These are phyloP conservation scores for Contarinia nasturtii DNA, from an alignment of 1,140 invertebrate species.

Conservation along the genomic window DNA sequence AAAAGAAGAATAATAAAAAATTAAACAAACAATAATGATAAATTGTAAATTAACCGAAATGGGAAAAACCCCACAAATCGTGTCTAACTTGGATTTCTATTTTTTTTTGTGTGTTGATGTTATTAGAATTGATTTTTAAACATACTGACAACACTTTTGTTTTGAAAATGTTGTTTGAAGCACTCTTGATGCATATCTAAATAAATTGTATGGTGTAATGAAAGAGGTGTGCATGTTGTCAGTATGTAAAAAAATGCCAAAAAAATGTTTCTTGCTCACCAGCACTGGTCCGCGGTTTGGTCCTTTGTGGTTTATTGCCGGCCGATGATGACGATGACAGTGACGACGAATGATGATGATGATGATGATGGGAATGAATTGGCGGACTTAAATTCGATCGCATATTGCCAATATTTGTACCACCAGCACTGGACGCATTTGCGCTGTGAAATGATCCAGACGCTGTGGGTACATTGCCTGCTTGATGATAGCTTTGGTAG, in stretches of 20 bases:
- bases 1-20: no score
- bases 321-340: no score
- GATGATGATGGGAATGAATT: no score
- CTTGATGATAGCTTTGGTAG: constrained; percentile 4
- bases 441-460: background rate
- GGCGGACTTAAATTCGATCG: constrained; percentile 8
- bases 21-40: no score
- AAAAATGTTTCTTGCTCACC: constrained; percentile 24
- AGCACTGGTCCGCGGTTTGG: constrained; percentile 23
- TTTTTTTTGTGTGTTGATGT: background rate
- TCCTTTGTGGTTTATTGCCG: constrained; percentile 17
- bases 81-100: no score
- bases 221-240: background rate
- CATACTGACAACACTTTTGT: background rate
- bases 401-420: constrained; percentile 2
- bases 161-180: background rate
- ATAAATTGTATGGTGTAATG: no score
- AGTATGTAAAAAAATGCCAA: constrained; percentile 11
- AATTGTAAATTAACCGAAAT: no score
- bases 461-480: constrained; percentile 2
- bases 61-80: no score
- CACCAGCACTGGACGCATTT: constrained; percentile 7
- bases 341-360: no score
- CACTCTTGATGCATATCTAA: background rate
- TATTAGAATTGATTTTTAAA: background rate